phyloP scores from a whole-genome alignment of 2,113 vertebrate genomes.

The Ageneiosus marmoratus region DNA sequence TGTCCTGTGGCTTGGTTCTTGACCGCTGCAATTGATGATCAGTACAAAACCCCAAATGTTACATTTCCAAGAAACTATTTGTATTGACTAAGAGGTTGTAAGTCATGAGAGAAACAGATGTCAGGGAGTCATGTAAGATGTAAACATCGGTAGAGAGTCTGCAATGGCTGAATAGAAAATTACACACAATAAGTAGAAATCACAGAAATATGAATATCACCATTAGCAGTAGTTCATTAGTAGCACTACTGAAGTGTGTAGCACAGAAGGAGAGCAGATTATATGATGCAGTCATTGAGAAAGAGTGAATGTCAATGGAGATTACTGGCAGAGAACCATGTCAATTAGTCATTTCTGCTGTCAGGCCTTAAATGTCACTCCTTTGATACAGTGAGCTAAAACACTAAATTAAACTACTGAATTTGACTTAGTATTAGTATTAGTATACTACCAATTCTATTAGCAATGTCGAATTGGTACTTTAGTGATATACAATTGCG shows the following conservation, averaged over 20 bases:
- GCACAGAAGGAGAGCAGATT: not conserved
- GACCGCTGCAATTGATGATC: conserved; percentile 80
- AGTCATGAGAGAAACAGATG: not conserved
- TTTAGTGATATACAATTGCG: no score
- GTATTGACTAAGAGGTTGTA: not conserved
- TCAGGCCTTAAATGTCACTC: conserved; percentile 32
- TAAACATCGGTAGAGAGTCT: not conserved
- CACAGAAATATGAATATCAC: not conserved
- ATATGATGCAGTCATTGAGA: not conserved
- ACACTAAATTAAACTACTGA: not conserved
- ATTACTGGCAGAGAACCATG: conserved; percentile 22
- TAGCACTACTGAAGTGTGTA: not conserved
- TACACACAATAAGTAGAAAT: not conserved
- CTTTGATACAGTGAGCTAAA: not conserved
- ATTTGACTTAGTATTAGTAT: not conserved
- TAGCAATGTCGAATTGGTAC: no score
- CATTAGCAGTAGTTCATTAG: not conserved
- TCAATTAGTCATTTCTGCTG: conserved; percentile 33
- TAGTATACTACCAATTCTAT: not conserved
- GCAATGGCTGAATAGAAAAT: not conserved
- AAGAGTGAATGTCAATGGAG: conserved; percentile 36
- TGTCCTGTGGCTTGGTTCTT: conserved; percentile 98
- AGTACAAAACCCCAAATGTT: conserved; percentile 36
- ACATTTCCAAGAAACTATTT: not conserved
- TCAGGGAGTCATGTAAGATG: not conserved